A percentile compares a stretch with the other conserved stretches of the same genome.
phyloP scores from a whole-genome alignment of 2,113 vertebrate genomes.

The Leucopsar rothschildi region DNA sequence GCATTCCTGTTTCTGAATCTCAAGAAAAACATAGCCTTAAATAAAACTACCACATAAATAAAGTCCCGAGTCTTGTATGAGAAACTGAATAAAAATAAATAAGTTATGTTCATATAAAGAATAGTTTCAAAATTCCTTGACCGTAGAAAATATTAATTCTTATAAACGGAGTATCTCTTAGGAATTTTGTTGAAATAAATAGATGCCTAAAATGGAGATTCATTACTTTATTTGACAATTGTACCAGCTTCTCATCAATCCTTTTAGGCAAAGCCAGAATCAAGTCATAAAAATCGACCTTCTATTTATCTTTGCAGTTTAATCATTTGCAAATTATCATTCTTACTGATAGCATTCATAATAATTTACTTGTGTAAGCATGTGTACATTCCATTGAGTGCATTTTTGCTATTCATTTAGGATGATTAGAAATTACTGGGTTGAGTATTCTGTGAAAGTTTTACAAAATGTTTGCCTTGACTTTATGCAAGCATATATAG shows the following conservation, averaged over 20 bases:
- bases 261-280: not conserved
- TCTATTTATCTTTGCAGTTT: not conserved
- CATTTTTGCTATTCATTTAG: not conserved
- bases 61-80: not conserved
- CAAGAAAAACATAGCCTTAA: not conserved
- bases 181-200: constrained; percentile 42
- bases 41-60: not conserved
- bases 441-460: not conserved
- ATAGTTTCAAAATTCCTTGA: not conserved
- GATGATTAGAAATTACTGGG: not conserved
- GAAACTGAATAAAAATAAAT: not conserved
- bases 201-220: constrained; percentile 16
- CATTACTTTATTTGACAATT: not conserved
- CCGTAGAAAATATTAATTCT: not conserved
- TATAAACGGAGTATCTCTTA: not conserved
- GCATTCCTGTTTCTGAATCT: not conserved
- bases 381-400: not conserved
- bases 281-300: not conserved
- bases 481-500: not conserved
- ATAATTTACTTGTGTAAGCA: not conserved
- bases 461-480: not conserved
- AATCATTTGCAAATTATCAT: constrained; percentile 41
- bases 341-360: not conserved
- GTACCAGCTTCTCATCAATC: not conserved
- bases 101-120: not conserved